Evolutionary conservation across 1,140 invertebrate species (phyloP).

Genomic region (Panagrolaimus sp.): DNA sequence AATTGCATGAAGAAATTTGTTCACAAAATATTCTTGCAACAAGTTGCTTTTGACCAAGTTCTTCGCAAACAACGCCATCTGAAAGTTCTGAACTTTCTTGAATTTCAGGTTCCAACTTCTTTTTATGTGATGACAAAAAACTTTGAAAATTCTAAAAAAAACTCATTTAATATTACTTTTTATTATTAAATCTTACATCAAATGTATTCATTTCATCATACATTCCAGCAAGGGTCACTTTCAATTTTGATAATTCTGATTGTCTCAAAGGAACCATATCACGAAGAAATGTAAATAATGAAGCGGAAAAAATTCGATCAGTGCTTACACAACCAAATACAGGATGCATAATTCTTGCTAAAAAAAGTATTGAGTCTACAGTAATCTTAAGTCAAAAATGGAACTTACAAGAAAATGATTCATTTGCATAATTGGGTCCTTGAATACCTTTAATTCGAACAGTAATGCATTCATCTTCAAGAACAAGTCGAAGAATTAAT

Average conservation of each 20-base stretch:
- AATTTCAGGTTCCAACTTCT: too few species aligned
- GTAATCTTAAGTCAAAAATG: neutral
- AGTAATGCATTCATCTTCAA: neutral
- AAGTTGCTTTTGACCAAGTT: too few species aligned
- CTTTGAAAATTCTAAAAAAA: too few species aligned
- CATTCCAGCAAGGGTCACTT: too few species aligned
- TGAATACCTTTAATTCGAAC: neutral
- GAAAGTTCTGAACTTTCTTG: too few species aligned
- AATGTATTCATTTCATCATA: too few species aligned
- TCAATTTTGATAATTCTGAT: neutral
- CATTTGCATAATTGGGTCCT: neutral
- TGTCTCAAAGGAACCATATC: constrained; percentile 32
- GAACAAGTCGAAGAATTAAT: neutral
- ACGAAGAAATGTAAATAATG: constrained; percentile 24
- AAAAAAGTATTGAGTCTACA: neutral
- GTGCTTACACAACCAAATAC: constrained; percentile 33
- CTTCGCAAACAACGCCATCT: too few species aligned
- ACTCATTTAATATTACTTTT: too few species aligned
- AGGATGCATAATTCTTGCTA: constrained; percentile 35
- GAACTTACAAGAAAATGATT: constrained; percentile 2
- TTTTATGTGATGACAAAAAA: too few species aligned
- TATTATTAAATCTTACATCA: too few species aligned
- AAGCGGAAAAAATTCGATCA: constrained; percentile 31
- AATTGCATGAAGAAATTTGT: too few species aligned
- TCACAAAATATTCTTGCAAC: too few species aligned